phyloP scores from a whole-genome alignment of 2,888 invertebrate genomes.

The Cryptocephalus moraei region DNA sequence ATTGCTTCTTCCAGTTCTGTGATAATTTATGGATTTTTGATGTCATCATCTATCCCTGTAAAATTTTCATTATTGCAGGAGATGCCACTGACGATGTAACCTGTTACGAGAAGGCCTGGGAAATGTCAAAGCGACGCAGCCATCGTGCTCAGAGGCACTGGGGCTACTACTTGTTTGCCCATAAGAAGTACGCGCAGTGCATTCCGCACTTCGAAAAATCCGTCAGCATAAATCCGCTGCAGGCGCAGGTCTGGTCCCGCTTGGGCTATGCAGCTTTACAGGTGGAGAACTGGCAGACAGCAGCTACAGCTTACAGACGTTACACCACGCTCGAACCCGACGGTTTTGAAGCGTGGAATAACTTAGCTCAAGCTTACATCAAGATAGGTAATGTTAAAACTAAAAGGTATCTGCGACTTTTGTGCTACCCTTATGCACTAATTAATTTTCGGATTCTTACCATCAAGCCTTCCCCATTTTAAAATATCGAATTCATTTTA shows the following conservation, averaged over 20 bases:
- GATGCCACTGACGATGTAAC: constrained; percentile 63
- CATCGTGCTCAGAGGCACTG: constrained; percentile 82
- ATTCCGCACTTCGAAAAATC: constrained; percentile 75
- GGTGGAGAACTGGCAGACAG: constrained; percentile 68
- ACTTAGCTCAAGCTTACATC: constrained; percentile 88
- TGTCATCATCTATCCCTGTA: neutral
- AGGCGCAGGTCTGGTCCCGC: constrained; percentile 77
- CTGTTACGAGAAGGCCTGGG: constrained; percentile 86
- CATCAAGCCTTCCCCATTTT: no score
- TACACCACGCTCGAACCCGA: constrained; percentile 80
- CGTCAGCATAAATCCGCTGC: constrained; percentile 76
- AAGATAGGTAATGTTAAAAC: constrained; percentile 56
- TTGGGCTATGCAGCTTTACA: constrained; percentile 77
- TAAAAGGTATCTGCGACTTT: no score
- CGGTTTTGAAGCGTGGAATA: constrained; percentile 97
- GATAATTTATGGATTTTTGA: no score
- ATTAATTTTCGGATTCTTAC: no score
- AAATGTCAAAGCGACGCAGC: constrained; percentile 69
- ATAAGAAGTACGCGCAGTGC: constrained; percentile 66
- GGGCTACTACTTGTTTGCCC: constrained; percentile 68
- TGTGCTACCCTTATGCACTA: no score
- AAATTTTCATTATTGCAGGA: constrained; percentile 13
- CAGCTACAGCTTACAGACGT: constrained; percentile 75
- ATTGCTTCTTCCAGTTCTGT: no score
- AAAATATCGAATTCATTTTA: no score